phyloP scores from a whole-genome alignment of 2,113 vertebrate genomes.

The Stomatorhinus ivindoensis region DNA sequence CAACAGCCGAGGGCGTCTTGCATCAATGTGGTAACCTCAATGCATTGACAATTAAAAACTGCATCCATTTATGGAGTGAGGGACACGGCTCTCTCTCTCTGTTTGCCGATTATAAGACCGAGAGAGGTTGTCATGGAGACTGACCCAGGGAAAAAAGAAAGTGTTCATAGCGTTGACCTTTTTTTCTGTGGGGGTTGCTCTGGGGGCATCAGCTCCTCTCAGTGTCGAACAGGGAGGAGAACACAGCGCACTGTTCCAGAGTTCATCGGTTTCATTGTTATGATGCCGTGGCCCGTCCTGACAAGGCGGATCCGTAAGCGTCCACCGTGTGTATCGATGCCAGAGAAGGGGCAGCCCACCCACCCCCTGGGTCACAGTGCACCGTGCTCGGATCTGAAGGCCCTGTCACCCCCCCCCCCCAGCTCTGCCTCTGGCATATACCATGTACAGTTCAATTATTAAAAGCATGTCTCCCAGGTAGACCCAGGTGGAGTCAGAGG shows the following conservation, averaged over 20 bases:
- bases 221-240: neutral
- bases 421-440: constrained; percentile 80
- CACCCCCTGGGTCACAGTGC: constrained; percentile 80
- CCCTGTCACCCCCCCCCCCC: constrained; percentile 65
- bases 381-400: constrained; percentile 64
- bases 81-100: neutral
- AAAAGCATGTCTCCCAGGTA: constrained; percentile 89
- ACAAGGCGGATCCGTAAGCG: neutral
- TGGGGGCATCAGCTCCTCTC: neutral
- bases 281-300: neutral
- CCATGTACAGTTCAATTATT: constrained; percentile 83
- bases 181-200: neutral
- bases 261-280: neutral
- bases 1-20: neutral
- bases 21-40: neutral
- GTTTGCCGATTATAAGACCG: neutral
- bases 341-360: constrained; percentile 1
- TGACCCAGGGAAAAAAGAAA: neutral
- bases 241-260: neutral
- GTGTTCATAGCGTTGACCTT: neutral
- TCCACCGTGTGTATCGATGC: constrained; percentile 25
- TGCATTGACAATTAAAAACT: neutral
- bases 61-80: neutral
- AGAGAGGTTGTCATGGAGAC: neutral
- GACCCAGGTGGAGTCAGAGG: constrained; percentile 77